These are phyloP conservation scores for Trachythela sp. DNA, from an alignment of 64 coral and sea anemone species.

Conservation along the genomic window DNA sequence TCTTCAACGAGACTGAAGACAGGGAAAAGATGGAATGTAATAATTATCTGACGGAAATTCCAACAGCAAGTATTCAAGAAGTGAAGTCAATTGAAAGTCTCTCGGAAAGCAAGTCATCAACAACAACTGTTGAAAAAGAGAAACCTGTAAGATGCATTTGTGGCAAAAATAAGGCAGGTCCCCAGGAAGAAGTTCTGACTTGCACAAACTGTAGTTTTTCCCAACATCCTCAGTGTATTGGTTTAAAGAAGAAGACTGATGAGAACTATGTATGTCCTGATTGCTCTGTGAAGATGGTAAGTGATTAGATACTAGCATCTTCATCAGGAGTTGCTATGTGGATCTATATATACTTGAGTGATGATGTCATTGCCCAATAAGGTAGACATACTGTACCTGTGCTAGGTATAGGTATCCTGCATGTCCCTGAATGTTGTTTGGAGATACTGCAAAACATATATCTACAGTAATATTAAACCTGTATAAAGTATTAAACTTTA, in stretches of 20 bases:
- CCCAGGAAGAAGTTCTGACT: not conserved
- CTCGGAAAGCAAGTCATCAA: not conserved
- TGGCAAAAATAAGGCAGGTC: not conserved
- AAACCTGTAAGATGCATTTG: not conserved
- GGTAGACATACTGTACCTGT: no score
- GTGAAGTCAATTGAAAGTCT: not conserved
- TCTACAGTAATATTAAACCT: no score
- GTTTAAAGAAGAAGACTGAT: not conserved
- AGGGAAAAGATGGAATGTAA: no score
- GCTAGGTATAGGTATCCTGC: no score
- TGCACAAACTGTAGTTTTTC: not conserved
- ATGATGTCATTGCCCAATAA: no score
- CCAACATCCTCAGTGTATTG: not conserved
- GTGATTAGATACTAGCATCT: not conserved
- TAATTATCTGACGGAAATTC: no score
- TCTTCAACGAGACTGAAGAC: no score
- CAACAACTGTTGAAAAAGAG: not conserved
- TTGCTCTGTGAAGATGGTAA: conserved; percentile 63
- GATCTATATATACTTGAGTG: not conserved
- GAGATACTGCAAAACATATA: no score
- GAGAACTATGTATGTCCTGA: conserved; percentile 61
- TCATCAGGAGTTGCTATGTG: not conserved
- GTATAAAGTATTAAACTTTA: no score
- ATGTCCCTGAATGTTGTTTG: no score
- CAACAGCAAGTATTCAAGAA: no score